These are phyloP conservation scores for Agrotis exclamationis DNA, from an alignment of 2,888 invertebrate genomes.

Conservation along the genomic window DNA sequence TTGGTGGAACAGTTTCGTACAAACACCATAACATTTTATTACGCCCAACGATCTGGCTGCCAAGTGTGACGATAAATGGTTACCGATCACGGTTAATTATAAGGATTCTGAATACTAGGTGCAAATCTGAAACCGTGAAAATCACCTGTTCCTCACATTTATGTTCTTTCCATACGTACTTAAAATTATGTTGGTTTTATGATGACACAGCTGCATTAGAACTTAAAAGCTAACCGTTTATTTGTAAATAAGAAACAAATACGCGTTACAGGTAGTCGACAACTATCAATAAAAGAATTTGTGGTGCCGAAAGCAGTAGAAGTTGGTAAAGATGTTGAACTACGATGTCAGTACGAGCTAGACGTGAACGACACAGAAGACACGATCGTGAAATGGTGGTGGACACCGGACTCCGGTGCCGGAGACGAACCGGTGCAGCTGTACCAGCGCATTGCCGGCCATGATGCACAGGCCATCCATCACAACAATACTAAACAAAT, in stretches of 20 bases:
- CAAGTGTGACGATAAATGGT: constrained; percentile 35
- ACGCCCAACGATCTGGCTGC: constrained; percentile 33
- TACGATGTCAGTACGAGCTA: constrained; percentile 76
- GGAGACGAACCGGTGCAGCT: constrained; percentile 66
- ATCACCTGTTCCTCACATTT: background rate
- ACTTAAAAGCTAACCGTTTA: background rate
- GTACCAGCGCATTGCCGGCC: constrained; percentile 78
- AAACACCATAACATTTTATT: constrained; percentile 51
- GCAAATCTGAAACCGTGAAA: background rate
- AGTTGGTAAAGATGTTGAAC: constrained; percentile 73
- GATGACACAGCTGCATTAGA: background rate
- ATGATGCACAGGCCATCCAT: constrained; percentile 62
- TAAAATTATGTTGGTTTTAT: too few relatives aligned
- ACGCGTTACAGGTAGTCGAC: constrained; percentile 77
- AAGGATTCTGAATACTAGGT: constrained; percentile 7
- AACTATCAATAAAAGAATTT: constrained; percentile 81
- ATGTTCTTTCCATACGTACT: background rate
- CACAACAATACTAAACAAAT: constrained; percentile 67
- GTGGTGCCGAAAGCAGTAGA: constrained; percentile 77
- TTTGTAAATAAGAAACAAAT: background rate
- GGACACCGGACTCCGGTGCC: constrained; percentile 71
- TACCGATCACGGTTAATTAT: constrained; percentile 23
- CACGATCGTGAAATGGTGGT: constrained; percentile 84
- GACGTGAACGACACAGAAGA: constrained; percentile 65
- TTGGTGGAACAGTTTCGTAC: constrained; percentile 41